Conservation (phyloP, 2,797 vertebrate species). For the Urophycis tenuis region DNA sequence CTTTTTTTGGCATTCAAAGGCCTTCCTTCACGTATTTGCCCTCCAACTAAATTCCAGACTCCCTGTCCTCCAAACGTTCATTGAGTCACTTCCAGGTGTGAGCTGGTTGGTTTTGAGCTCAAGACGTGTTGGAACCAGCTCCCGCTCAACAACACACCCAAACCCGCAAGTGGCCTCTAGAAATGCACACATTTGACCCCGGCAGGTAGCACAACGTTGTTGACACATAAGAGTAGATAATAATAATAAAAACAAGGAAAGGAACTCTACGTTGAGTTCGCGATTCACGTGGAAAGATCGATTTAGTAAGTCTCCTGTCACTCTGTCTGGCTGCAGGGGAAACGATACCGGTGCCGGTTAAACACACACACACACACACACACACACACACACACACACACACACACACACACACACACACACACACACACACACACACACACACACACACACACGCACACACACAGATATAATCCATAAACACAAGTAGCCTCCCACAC, state of each 20-base stretch:
- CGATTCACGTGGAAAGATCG: not conserved
- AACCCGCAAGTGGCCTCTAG: too few species aligned
- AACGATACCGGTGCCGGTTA: slow-evolving; percentile 4
- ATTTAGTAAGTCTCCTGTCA: not conserved
- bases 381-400: not conserved
- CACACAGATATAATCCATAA: too few species aligned
- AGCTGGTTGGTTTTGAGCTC: not conserved
- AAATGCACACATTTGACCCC: too few species aligned
- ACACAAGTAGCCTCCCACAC: too few species aligned
- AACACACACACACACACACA: slow-evolving; percentile 4
- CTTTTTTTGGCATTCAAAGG: not conserved
- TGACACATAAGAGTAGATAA: too few species aligned
- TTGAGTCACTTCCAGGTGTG: not conserved
- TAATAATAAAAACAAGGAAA: not conserved
- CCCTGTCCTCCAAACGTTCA: not conserved
- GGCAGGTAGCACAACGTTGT: too few species aligned
- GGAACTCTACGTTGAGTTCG: not conserved
- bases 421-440: not conserved
- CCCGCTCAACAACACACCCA: not conserved
- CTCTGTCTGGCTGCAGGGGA: not conserved
- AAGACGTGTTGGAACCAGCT: not conserved
- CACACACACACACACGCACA: not conserved
- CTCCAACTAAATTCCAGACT: not conserved
- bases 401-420: not conserved
- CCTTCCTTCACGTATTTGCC: not conserved